These are phyloP conservation scores for Ceriagrion tenellum DNA, from an alignment of 2,888 invertebrate genomes.

Conservation along the genomic window DNA sequence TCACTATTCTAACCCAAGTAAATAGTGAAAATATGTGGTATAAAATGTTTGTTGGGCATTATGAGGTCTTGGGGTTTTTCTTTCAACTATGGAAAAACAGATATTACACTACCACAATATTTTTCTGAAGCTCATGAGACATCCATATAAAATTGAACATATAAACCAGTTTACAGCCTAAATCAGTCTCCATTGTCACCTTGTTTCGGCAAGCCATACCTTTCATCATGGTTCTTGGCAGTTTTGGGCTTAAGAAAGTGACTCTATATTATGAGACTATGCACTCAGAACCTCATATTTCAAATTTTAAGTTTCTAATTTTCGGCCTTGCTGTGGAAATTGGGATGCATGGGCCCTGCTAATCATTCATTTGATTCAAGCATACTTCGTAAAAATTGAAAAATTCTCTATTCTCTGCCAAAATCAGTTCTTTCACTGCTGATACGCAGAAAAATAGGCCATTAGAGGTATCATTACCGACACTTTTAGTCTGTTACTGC, in stretches of 20 bases:
- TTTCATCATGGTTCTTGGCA: not conserved
- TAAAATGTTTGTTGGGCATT: not conserved
- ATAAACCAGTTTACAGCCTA: not conserved
- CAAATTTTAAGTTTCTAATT: not conserved
- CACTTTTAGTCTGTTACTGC: not conserved
- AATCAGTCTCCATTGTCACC: constrained; percentile 26
- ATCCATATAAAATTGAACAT: not conserved
- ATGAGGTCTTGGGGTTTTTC: not conserved
- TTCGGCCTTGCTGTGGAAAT: not conserved
- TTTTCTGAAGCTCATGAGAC: not conserved
- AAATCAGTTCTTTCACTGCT: not conserved
- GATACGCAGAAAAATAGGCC: not conserved
- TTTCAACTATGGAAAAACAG: not conserved
- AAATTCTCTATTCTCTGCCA: not conserved
- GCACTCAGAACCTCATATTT: not conserved
- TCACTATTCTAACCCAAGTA: not conserved
- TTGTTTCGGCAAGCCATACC: not conserved
- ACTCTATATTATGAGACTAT: not conserved
- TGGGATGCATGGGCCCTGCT: not conserved
- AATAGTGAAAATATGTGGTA: not conserved
- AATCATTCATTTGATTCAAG: not conserved
- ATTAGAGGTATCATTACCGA: not conserved
- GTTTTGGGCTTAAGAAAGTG: constrained; percentile 25
- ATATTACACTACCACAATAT: not conserved
- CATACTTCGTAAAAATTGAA: no score